Percentiles rank a stretch among this genome's conserved stretches.
phyloP scores from a whole-genome alignment of 2,797 vertebrate species.

The Squalus acanthias region DNA sequence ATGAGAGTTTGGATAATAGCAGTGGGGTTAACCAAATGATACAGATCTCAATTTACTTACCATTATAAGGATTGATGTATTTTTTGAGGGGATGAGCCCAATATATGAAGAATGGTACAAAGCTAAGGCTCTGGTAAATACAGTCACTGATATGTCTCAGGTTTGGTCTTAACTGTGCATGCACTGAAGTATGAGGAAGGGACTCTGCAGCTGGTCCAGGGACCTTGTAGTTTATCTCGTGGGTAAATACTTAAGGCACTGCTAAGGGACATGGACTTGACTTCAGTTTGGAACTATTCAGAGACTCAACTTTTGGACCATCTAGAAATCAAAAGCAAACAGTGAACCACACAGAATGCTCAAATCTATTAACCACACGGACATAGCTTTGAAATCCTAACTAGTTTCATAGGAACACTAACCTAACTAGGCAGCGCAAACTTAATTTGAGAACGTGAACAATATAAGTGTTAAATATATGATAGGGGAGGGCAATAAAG shows the following conservation, averaged over 20 bases:
- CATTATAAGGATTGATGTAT: no score
- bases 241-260: not conserved
- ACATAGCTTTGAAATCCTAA: not conserved
- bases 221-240: not conserved
- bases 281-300: not conserved
- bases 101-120: not conserved
- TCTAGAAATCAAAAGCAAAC: not conserved
- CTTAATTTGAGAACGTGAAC: not conserved
- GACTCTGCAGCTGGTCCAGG: not conserved
- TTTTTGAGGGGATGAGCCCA: not conserved
- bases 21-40: not conserved
- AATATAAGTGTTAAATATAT: constrained; percentile 1
- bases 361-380: constrained; percentile 1
- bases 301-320: not conserved
- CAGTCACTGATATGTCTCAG: not conserved
- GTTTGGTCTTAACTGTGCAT: not conserved
- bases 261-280: not conserved
- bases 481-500: not conserved
- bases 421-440: not conserved
- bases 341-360: not conserved
- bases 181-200: not conserved
- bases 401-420: not conserved
- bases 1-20: not conserved
- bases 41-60: not conserved
- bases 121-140: not conserved